These are phyloP conservation scores for Hydractinia symbiolongicarpus DNA, from an alignment of 30 jellyfish, hydroid and myxozoan species.

Conservation along the genomic window DNA sequence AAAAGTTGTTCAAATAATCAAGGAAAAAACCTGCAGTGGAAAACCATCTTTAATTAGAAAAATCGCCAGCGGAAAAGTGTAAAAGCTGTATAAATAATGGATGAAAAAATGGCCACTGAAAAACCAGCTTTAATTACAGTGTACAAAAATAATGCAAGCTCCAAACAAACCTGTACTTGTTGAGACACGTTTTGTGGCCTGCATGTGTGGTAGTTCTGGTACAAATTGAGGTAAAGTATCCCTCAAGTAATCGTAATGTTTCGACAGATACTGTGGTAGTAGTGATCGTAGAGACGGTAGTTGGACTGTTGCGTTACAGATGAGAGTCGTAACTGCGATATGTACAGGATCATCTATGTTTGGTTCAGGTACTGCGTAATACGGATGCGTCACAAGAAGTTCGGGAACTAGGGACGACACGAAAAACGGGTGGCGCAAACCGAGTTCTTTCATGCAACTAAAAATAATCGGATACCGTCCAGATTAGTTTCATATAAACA, in stretches of 20 bases:
- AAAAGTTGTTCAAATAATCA: no score
- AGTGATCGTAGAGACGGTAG: conserved; percentile 65
- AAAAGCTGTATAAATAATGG: no score
- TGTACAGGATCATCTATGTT: conserved; percentile 77
- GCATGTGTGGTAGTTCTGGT: conserved; percentile 21
- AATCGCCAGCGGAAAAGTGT: no score
- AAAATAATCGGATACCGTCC: not conserved
- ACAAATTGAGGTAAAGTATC: conserved; percentile 81
- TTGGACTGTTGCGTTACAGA: conserved; percentile 78
- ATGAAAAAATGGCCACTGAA: no score
- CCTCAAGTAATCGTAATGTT: conserved; percentile 75
- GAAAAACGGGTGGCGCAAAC: conserved; percentile 66
- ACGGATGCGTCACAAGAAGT: conserved; percentile 78
- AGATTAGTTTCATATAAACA: no score
- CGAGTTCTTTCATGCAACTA: conserved; percentile 84
- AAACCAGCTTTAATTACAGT: no score
- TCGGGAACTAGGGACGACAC: conserved; percentile 78
- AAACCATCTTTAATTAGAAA: no score
- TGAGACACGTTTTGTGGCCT: no score
- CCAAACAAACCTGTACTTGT: no score
- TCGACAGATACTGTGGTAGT: conserved; percentile 60
- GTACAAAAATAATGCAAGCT: no score
- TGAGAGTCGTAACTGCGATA: conserved; percentile 67
- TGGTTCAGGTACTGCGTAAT: conserved; percentile 89
- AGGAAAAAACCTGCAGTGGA: no score